phyloP scores from a whole-genome alignment of 1,140 invertebrate genomes.

The Chelonus insularis region DNA sequence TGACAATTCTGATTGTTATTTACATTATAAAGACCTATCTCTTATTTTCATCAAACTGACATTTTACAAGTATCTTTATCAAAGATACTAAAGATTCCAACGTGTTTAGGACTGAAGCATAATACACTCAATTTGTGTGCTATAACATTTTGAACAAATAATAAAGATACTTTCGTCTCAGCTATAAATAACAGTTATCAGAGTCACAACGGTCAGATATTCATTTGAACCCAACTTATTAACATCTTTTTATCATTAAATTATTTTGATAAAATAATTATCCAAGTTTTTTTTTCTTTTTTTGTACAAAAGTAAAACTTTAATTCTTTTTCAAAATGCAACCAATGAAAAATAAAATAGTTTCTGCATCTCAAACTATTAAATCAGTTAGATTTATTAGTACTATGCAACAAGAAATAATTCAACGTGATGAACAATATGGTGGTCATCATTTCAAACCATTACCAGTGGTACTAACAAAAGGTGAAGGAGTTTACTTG shows the following conservation, averaged over 20 bases:
- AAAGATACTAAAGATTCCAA: too few relatives aligned
- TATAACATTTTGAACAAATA: background rate
- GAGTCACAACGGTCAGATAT: background rate
- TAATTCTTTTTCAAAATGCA: conserved; percentile 32
- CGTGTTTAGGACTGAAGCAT: background rate
- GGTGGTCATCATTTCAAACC: conserved; percentile 81
- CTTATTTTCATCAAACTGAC: too few relatives aligned
- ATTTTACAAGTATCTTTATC: too few relatives aligned
- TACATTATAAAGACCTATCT: too few relatives aligned
- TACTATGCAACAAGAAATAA: conserved; percentile 51
- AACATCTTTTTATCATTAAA: background rate
- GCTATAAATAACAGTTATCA: conserved; percentile 17
- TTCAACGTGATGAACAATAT: conserved; percentile 67
- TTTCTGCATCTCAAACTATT: conserved; percentile 15
- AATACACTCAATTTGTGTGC: background rate
- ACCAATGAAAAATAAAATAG: conserved; percentile 23
- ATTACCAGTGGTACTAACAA: conserved; percentile 70
- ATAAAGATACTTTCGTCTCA: background rate
- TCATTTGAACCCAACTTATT: background rate
- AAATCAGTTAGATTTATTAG: conserved; percentile 36
- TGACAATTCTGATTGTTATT: too few relatives aligned
- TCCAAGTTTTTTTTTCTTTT: conserved; percentile 22
- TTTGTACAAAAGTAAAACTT: background rate
- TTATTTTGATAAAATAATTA: background rate
- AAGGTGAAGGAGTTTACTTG: conserved; percentile 70